Evolutionary conservation across 2,888 invertebrate species (phyloP).

Genomic region (Nipponacmea schrenckii): DNA sequence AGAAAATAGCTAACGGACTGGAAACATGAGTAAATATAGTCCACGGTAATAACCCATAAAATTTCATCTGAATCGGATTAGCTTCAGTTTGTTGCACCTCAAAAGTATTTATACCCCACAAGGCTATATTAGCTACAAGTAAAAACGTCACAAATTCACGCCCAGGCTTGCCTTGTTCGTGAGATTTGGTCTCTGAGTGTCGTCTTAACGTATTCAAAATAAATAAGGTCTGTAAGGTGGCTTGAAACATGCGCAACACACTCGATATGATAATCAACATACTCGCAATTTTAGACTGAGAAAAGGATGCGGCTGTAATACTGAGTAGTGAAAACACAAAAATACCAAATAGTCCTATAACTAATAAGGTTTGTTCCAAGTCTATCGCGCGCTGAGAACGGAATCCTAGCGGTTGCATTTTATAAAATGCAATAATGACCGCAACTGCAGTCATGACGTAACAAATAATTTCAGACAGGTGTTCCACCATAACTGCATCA

Average conservation of each 20-base stretch:
- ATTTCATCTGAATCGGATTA: conserved; percentile 90
- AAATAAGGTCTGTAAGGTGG: conserved; percentile 91
- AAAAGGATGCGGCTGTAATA: conserved; percentile 88
- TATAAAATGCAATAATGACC: conserved; percentile 86
- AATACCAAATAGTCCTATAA: conserved; percentile 90
- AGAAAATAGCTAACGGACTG: conserved; percentile 93
- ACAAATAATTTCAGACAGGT: conserved; percentile 86
- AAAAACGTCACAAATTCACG: conserved; percentile 95
- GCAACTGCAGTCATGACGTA: conserved; percentile 89
- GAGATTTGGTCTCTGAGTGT: conserved; percentile 88
- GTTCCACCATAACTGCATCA: conserved; percentile 89
- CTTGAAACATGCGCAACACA: conserved; percentile 86
- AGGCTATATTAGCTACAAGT: conserved; percentile 92
- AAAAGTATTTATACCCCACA: conserved; percentile 96
- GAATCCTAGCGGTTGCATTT: conserved; percentile 73
- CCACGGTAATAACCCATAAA: conserved; percentile 94
- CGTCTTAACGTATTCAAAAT: conserved; percentile 92
- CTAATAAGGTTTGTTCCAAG: conserved; percentile 73
- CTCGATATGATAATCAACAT: conserved; percentile 90
- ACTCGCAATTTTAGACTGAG: conserved; percentile 80
- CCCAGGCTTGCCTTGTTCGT: conserved; percentile 93
- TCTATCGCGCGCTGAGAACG: conserved; percentile 27
- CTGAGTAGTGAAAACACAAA: conserved; percentile 93
- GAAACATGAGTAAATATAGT: conserved; percentile 91
- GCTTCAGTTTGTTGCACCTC: conserved; percentile 86